phyloP scores from a whole-genome alignment of 2,888 invertebrate genomes.

The Agrotis ipsilon region DNA sequence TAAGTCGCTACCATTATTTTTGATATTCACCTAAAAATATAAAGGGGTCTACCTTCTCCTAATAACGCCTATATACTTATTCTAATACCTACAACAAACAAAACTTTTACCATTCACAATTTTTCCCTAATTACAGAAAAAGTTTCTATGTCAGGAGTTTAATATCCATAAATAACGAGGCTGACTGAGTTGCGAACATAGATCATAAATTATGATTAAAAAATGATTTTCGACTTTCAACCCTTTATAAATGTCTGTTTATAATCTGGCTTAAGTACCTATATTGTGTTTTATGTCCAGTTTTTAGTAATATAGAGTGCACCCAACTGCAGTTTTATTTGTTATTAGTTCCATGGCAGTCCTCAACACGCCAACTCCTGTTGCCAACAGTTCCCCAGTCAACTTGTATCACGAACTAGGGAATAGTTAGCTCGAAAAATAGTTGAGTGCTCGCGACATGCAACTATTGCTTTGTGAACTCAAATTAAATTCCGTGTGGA shows the following conservation, averaged over 20 bases:
- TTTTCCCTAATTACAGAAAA: slow-evolving; percentile 4
- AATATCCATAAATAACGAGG: not conserved
- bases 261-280: not conserved
- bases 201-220: slow-evolving; percentile 14
- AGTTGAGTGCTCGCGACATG: slow-evolving; percentile 44
- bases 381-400: slow-evolving; percentile 43
- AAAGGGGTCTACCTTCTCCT: not conserved
- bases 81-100: not conserved
- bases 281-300: not conserved
- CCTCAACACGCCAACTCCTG: slow-evolving; percentile 40
- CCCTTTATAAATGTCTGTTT: slow-evolving; percentile 8
- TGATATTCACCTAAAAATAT: not conserved
- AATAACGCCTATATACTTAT: no score
- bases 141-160: not conserved
- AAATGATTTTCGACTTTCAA: slow-evolving; percentile 6
- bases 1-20: not conserved
- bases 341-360: slow-evolving; percentile 6
- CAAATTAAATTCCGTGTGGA: slow-evolving; percentile 41
- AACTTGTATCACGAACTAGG: slow-evolving; percentile 40
- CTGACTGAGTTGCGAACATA: slow-evolving; percentile 6
- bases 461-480: slow-evolving; percentile 34
- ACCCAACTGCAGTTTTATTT: slow-evolving; percentile 27
- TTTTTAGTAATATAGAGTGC: slow-evolving; percentile 1
- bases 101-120: not conserved
- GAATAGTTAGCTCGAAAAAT: slow-evolving; percentile 47